Base-by-base conservation (phyloP, 1,140 invertebrate species). In the Babylonia areolata region DNA sequence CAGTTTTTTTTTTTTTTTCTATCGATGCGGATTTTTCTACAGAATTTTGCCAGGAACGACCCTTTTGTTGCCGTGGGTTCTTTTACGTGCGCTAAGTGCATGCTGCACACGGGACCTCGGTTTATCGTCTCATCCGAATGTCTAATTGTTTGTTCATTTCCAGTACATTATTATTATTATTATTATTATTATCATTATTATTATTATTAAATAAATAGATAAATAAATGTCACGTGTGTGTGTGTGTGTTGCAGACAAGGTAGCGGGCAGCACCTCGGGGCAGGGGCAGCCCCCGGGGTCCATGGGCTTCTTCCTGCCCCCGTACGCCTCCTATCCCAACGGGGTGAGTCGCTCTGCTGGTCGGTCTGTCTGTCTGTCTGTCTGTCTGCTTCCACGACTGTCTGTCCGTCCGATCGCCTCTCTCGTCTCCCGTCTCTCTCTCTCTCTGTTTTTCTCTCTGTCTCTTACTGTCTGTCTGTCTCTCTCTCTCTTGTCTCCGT, bases 301-400 rank as follows among this genome's bases (percentile, higher is more conserved):
- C 51, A 77, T 89, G 51, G 87, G 87, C 33, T 89, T 89, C 64
- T 88, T 89, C 77, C 51, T 89, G 35, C 88, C 88, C 2, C 87
- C 85, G 0, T 88, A 86, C 42, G 87, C 86, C n/a, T 31, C 85
- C 54, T 89, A 89, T 71, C 83, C 88, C 3, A 89, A 89, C 84
- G 88, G 88, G 77, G 83, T 84, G 33, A 84, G 81, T 58, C 71
- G n/a, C 31, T 37, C 73, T 39, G 31, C 33, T 9, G 3, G 73
- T 35, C 31, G 9, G 28, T 17, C 39, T 77, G 17, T 77, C 39
- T 20, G 33, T 77, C 33, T 77, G 58, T 64, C 58, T n/a, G 5
- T 64, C 12, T 64, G 12, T 64, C 9, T 64, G 5, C 23, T 0
- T 28, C 58, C 28, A 5, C 28, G 12, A 23, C 58, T 64, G 2